Base-by-base conservation (phyloP, 2,888 invertebrate species). In the Tridacna crocea region DNA sequence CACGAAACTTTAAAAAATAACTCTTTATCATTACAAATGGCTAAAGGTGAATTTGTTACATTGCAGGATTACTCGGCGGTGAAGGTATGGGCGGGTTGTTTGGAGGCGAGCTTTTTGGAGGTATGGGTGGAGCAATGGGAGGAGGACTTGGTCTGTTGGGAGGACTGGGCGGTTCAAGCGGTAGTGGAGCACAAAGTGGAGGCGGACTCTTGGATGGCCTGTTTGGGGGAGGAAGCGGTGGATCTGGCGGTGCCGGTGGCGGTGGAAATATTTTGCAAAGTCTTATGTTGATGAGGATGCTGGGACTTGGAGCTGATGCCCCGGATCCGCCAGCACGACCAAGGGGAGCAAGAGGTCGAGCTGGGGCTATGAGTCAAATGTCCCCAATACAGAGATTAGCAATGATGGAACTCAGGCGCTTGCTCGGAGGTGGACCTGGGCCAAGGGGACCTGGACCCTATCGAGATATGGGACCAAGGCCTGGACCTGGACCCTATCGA, bases 301-400 rank as follows among this genome's bases (percentile, higher is more conserved):
- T 74, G 4, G 47, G 60, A 13, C 19, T 61, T 11, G 74, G 74
- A 46, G 73, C 27, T 17, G 74, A 74, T n/a, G 74, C 74, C n/a
- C 74, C 74, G 4, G 74, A 74, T 61, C 74, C 74, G 19, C 74
- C 74, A 8, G 61, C 74, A 47, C 26, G 58, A 10, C 58, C 58
- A 17, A 4, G 47, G 36, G 47, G 63, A 22, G 74, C 46, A 12
- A 17, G 70, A 51, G 70, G 70, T 70, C 46, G 15, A 19, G 47
- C n/a, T n/a, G 19, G 66, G 15, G 24, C n/a, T n/a, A 19, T 11
- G 17, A 46, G 27, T 17, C 60, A 60, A 61, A 60, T 74, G 36
- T 46, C 46, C 8, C 74, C 60, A 19, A 47, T 74, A 61, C 24
- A 61, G 47, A 36, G 60, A 61, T 24, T 74, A n/a, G 74, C 60